Base-by-base conservation (phyloP, 2,113 vertebrate genomes). In the Dunckerocampus dactyliophorus region DNA sequence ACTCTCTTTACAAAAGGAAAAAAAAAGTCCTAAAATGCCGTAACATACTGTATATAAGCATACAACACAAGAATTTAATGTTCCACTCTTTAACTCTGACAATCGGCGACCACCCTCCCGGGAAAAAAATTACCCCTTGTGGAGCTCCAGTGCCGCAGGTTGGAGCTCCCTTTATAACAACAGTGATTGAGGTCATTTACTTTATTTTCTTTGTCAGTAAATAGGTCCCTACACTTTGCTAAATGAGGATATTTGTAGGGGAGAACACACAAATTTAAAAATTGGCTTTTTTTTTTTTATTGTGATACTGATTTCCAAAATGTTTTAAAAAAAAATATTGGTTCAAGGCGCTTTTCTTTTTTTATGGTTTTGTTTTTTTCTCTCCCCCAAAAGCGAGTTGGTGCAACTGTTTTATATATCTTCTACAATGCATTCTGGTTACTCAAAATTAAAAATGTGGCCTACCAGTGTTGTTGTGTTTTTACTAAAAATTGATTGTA, bases 351-450 rank as follows among this genome's bases (percentile, higher is more conserved):
- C 71, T 62, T 47, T 64, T 28, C 5, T 28, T 28, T 28, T 28
- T 28, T 28, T 28, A 3, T 28, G n/a, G 62, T 59, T 61, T 67
- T 62, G 53, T 51, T 46, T 54, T 63, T 31, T 56, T 71, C 14
- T 55, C 64, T 72, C 67, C 67, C 54, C 49, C 47, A 59, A 64
- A 67, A 62, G 53, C 65, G 59, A 75, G 61, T 75, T 67, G 64
- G 71, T 71, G 72, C 74, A 83, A 83, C 69, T 62, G 85, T 89
- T 87, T 86, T 88, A 75, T 88, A 87, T 88, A 84, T 85, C 76
- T 88, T 85, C 76, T 82, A 81, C 80, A 78, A 73, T 79, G 63
- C 77, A 71, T 87, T 83, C 79, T 86, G 82, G 76, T 86, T 82
- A 69, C 77, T 83, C 83, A 86, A 85, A 88, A 72, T 73, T 49